Evolutionary conservation across 35 echinoderm and acorn worm genomes (phyloP).

Genomic region (Heliocidaris tuberculata): DNA sequence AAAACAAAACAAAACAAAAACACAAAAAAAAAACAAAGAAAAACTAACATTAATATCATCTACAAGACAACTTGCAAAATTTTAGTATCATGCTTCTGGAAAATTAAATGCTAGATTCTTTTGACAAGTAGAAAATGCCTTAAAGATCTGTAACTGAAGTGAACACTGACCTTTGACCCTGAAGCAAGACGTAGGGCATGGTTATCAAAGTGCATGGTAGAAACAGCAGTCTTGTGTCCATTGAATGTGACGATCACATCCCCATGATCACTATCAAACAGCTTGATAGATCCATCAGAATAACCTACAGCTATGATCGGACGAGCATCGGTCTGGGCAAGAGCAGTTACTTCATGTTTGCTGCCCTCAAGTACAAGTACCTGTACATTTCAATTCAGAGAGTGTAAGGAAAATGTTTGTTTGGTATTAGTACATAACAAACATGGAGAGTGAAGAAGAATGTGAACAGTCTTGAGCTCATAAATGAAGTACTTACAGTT

Average conservation of each 20-base stretch:
- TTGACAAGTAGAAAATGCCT: not conserved
- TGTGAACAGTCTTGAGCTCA: no score
- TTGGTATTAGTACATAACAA: no score
- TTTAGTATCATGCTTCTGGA: not conserved
- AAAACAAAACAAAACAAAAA: no score
- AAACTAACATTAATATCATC: no score
- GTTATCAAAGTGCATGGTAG: conserved; percentile 74
- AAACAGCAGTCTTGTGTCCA: conserved; percentile 94
- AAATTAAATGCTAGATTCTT: not conserved
- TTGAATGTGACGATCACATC: conserved; percentile 85
- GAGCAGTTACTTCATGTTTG: conserved; percentile 78
- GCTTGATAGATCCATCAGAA: conserved; percentile 74
- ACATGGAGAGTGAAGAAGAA: no score
- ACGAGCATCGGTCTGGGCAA: conserved; percentile 59
- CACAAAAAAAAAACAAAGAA: no score
- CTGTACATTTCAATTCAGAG: conserved; percentile 23
- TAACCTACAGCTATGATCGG: conserved; percentile 84
- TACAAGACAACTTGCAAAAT: not conserved
- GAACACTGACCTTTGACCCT: conserved; percentile 75
- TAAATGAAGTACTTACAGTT: no score
- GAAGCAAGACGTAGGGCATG: conserved; percentile 68
- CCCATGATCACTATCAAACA: conserved; percentile 70
- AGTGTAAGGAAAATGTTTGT: not conserved
- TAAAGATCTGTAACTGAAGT: not conserved
- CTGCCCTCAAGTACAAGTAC: conserved; percentile 75